These are phyloP conservation scores for Macrochelys suwanniensis DNA, from an alignment of 2,797 vertebrate species.

Conservation along the genomic window DNA sequence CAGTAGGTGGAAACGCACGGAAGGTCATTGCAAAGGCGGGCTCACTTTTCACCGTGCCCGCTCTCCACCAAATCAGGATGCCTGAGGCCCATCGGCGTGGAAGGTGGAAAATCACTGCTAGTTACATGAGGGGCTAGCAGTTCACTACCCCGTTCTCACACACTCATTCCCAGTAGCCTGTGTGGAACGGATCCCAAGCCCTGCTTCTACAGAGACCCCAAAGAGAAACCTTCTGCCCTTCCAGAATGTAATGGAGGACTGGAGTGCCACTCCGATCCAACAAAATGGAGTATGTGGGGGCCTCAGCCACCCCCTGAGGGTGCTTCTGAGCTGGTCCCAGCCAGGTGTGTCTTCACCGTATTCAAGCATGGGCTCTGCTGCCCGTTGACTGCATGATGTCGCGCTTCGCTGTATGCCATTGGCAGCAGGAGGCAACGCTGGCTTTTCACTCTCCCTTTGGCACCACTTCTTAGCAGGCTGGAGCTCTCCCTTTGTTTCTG, in stretches of 20 bases:
- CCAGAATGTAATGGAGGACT: not conserved
- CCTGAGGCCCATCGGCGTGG: accelerated
- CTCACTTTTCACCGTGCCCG: not conserved
- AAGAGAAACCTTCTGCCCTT: not conserved
- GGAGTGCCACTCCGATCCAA: not conserved
- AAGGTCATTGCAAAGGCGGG: not conserved
- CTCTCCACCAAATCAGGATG: not conserved
- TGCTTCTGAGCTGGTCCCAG: not conserved
- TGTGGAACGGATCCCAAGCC: not conserved
- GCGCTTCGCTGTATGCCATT: not conserved
- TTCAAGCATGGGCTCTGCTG: not conserved
- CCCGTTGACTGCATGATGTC: not conserved
- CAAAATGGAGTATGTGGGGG: not conserved
- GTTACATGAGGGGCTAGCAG: not conserved
- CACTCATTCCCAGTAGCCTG: not conserved
- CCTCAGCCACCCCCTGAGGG: not conserved
- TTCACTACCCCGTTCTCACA: not conserved
- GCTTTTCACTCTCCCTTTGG: not conserved
- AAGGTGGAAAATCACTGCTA: not conserved
- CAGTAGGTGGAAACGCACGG: not conserved
- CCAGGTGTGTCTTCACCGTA: not conserved
- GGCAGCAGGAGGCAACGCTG: not conserved
- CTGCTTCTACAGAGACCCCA: not conserved
- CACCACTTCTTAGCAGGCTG: not conserved
- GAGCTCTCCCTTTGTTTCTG: not conserved